These are phyloP conservation scores for Campylomormyrus tamandua DNA, from an alignment of 2,113 vertebrate species.

Conservation along the genomic window DNA sequence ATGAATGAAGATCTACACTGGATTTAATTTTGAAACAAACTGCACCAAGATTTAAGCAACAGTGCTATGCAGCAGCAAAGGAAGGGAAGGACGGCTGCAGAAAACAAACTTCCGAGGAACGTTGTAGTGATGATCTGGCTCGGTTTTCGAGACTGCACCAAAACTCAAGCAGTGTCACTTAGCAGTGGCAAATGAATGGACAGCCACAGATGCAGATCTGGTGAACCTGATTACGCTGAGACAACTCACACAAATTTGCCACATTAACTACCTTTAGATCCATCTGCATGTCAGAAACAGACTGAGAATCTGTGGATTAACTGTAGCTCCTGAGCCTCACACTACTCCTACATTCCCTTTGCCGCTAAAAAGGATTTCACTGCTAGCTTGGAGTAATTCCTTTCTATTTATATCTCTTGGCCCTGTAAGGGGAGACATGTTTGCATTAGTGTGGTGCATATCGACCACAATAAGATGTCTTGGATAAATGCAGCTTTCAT, in stretches of 20 bases:
- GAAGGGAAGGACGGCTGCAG: not conserved
- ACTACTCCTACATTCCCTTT: not conserved
- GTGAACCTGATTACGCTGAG: not conserved
- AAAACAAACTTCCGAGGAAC: not conserved
- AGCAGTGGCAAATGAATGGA: not conserved
- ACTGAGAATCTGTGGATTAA: not conserved
- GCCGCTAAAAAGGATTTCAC: slow-evolving; percentile 10
- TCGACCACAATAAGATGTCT: not conserved
- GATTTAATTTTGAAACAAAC: not conserved
- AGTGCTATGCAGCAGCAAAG: not conserved
- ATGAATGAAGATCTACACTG: not conserved
- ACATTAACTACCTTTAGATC: not conserved
- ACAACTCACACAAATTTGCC: not conserved
- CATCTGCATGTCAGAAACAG: not conserved
- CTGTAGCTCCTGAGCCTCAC: not conserved
- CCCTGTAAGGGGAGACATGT: slow-evolving; percentile 4
- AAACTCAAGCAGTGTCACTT: not conserved
- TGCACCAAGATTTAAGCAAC: not conserved
- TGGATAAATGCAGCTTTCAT: not conserved
- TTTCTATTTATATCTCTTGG: slow-evolving; percentile 16
- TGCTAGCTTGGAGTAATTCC: slow-evolving; percentile 3
- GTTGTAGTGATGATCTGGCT: not conserved
- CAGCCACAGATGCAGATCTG: not conserved
- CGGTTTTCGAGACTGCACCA: not conserved
- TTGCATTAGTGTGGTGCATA: not conserved